Evolutionary conservation across 2,888 invertebrate genomes (phyloP).

Genomic region (Sympetrum striolatum): DNA sequence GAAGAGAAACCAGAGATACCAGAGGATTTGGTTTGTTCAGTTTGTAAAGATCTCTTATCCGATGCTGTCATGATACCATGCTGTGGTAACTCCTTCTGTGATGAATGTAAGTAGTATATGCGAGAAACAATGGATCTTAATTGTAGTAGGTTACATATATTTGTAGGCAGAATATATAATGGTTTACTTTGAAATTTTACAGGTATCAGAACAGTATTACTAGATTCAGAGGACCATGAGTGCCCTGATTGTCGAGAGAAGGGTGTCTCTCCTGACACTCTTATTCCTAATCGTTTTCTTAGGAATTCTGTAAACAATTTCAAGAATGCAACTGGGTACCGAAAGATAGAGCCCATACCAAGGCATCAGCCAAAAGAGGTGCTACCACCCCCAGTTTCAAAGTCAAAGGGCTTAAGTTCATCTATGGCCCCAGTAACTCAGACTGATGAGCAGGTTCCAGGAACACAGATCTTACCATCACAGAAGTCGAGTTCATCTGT

Average conservation of each 20-base stretch:
- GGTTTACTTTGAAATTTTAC: constrained; percentile 48
- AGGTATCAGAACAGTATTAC: constrained; percentile 86
- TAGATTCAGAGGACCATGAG: constrained; percentile 94
- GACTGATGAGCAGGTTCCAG: constrained; percentile 18
- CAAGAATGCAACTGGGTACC: constrained; percentile 90
- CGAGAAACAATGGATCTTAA: not conserved
- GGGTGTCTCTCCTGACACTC: constrained; percentile 88
- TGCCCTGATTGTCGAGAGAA: constrained; percentile 94
- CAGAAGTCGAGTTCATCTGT: not conserved
- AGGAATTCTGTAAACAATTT: constrained; percentile 89
- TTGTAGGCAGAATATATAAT: not conserved
- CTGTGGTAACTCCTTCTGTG: constrained; percentile 98
- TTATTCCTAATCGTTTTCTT: constrained; percentile 91
- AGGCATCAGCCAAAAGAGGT: constrained; percentile 48
- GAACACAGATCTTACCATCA: constrained; percentile 5
- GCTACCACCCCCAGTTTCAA: not conserved
- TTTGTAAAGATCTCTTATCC: constrained; percentile 89
- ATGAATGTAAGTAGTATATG: constrained; percentile 81
- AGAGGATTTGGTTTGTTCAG: constrained; percentile 87
- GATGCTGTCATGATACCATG: constrained; percentile 99
- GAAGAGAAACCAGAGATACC: constrained; percentile 77
- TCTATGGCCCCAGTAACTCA: not conserved
- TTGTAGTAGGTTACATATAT: too few species aligned
- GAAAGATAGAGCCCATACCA: constrained; percentile 61
- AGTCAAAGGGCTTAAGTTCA: not conserved